A percentile compares a stretch with the other conserved stretches of the same genome.
phyloP scores from a whole-genome alignment of 2,888 invertebrate species.

The Synergus japonicus region DNA sequence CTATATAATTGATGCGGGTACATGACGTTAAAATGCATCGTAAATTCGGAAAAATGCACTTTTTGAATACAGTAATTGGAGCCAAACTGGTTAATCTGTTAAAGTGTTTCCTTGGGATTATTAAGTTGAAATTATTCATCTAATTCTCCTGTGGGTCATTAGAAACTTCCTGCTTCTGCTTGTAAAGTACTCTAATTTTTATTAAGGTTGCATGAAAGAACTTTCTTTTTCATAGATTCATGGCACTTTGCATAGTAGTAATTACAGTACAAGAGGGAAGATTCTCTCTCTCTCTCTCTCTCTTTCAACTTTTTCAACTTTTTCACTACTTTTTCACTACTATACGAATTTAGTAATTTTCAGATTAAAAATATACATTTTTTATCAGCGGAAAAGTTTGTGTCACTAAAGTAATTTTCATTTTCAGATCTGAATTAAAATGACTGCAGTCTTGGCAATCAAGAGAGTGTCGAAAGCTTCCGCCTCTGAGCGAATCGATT shows the following conservation, averaged over 20 bases:
- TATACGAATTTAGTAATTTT: too few relatives aligned
- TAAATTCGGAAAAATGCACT: background rate
- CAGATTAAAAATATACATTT: too few relatives aligned
- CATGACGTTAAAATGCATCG: background rate
- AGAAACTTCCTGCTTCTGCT: background rate
- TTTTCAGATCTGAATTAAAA: too few relatives aligned
- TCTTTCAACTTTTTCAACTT: too few relatives aligned
- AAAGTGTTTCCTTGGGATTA: background rate
- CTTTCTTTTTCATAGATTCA: background rate
- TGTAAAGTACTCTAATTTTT: background rate
- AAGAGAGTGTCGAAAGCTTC: background rate
- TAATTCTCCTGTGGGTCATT: background rate
- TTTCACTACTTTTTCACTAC: too few relatives aligned
- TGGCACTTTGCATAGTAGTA: background rate
- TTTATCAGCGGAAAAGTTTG: too few relatives aligned
- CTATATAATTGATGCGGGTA: too few relatives aligned
- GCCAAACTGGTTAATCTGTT: too few relatives aligned
- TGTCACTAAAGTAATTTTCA: too few relatives aligned
- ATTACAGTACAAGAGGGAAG: background rate
- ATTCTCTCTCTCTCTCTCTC: background rate
- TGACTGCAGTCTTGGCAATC: background rate
- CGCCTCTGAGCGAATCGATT: background rate
- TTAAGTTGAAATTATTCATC: background rate
- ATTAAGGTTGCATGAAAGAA: background rate
- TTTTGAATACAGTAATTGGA: background rate